Conservation (phyloP, 1,140 invertebrate genomes). For the Zaprionus capensis region DNA sequence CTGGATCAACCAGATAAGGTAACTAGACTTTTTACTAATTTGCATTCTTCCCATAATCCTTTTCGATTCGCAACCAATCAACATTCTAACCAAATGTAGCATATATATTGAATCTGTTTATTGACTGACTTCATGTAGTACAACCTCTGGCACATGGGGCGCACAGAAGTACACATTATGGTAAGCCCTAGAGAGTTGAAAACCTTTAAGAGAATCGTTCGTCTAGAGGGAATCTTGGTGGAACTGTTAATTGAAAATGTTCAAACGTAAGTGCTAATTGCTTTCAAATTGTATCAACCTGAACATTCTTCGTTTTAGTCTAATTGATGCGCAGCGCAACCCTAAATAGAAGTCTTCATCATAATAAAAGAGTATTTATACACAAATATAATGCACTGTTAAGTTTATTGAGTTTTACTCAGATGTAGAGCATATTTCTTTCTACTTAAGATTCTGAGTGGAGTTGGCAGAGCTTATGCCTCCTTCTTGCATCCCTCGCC, state of each 20-base stretch:
- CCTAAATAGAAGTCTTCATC: background rate
- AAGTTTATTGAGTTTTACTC: slow-evolving; percentile 21
- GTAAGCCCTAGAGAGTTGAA: slow-evolving; percentile 26
- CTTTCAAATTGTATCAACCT: background rate
- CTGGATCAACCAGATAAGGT: slow-evolving; percentile 37
- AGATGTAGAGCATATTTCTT: background rate
- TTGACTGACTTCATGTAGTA: slow-evolving; percentile 30
- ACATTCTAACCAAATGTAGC: no score
- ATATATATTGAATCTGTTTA: background rate
- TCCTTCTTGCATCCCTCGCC: slow-evolving; percentile 83
- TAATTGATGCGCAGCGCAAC: slow-evolving; percentile 3
- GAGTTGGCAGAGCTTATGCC: background rate
- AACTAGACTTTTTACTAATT: background rate
- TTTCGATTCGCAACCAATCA: no score
- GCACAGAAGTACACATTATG: slow-evolving; percentile 39
- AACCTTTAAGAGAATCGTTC: slow-evolving; percentile 19
- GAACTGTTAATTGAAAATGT: slow-evolving; percentile 55
- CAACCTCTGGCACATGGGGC: slow-evolving; percentile 44
- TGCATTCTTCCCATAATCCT: no score
- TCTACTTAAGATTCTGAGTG: background rate
- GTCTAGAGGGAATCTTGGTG: slow-evolving; percentile 7
- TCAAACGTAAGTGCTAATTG: slow-evolving; percentile 44
- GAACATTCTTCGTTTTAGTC: slow-evolving; percentile 2
- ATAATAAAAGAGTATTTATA: background rate
- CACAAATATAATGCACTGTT: slow-evolving; percentile 8